Base-by-base conservation (phyloP, 2,888 invertebrate species). In the Calliopum simillimum region DNA sequence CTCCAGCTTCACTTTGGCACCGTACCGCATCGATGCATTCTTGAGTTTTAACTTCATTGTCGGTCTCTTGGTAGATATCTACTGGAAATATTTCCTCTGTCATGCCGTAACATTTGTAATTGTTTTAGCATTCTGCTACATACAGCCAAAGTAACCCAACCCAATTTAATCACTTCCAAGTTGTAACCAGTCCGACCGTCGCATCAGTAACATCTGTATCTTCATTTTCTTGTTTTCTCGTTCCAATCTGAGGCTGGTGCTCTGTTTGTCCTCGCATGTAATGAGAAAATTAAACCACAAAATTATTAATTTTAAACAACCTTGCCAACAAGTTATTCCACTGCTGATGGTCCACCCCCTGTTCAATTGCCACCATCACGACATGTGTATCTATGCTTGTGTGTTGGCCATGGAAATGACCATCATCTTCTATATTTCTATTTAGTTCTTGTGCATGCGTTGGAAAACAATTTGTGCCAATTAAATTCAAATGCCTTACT, bases 221-320 rank as follows among this genome's bases (percentile, higher is more conserved):
- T 33, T 4, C 8, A 33, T 33, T 33, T 33, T 33, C 33, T 33
- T 33, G 8, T 33, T 33, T 33, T 33, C 33, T 6, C 33, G 33
- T 33, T 33, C 33, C 33, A 33, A 33, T 33, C 14, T 25, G 43
- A 14, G 14, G 16, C 21, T n/a, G 16, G 16, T 33, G 25, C 25
- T 25, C 8, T 43, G 44, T 43, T 13, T 33, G 44, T 19, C 21
- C 13, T n/a, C 46, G 33, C 70, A 56, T 44, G 51, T 63, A 71
- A 62, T 71, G 62, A 62, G 61, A 66, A 67, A 67, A 67, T 62
- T 63, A 63, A 67, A 59, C 70, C 67, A 56, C 67, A 71, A 67
- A 63, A 67, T 71, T 71, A 71, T 67, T 71, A 71, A 71, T 71
- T 71, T 71, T 62, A 49, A 62, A 53, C 55, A 65, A 66, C 44